Conservation (phyloP, 2,113 vertebrate genomes). For the Hippoglossus stenolepis region DNA sequence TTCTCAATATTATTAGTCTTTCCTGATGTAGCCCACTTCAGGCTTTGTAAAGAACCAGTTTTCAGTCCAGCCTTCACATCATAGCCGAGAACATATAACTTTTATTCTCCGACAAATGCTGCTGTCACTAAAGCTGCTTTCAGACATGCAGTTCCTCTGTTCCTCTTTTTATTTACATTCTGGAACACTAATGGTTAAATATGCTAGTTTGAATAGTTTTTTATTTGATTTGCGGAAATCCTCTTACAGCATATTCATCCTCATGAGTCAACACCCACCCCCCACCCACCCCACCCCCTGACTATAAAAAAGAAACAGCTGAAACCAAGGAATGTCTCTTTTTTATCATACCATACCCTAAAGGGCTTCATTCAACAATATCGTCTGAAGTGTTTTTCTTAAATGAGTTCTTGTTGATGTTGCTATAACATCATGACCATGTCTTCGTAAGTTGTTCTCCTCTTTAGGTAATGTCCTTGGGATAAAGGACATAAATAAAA, state of each 20-base stretch:
- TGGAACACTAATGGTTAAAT: background rate
- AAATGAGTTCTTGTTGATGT: too few species aligned
- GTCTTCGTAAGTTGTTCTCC: too few species aligned
- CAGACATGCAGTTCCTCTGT: too few species aligned
- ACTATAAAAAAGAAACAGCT: background rate
- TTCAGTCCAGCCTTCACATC: background rate
- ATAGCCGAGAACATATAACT: too few species aligned
- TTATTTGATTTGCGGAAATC: background rate
- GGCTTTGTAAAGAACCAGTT: background rate
- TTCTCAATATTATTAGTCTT: background rate
- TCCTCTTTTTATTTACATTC: background rate
- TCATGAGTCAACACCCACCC: background rate
- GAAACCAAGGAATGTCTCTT: background rate
- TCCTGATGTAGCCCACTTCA: background rate
- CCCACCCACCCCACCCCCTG: background rate
- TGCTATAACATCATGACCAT: too few species aligned
- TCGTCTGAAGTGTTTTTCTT: too few species aligned
- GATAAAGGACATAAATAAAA: too few species aligned
- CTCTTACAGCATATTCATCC: background rate
- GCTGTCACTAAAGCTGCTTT: too few species aligned
- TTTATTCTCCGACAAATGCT: too few species aligned
- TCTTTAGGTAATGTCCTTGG: too few species aligned
- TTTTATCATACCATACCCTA: background rate
- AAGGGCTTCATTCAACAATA: too few species aligned
- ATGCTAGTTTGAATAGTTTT: background rate